Percentiles rank a stretch among this genome's conserved stretches.
phyloP scores from a whole-genome alignment of 2,888 invertebrate species.

The Patella caerulea region DNA sequence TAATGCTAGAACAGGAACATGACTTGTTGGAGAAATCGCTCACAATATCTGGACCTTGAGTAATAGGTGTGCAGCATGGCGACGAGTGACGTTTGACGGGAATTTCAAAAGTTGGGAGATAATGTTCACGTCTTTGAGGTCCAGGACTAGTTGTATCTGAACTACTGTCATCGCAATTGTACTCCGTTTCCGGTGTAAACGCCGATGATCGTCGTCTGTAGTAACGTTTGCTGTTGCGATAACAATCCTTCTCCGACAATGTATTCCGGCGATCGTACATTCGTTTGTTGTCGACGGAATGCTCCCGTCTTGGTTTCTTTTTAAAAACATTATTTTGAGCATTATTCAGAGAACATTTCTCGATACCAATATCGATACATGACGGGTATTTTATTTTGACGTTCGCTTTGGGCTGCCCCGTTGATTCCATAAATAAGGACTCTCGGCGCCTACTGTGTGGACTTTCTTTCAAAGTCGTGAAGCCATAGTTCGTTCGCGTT shows the following conservation, averaged over 20 bases:
- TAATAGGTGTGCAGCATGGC: conserved; percentile 39
- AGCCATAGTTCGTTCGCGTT: conserved; percentile 54
- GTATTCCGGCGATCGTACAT: background rate
- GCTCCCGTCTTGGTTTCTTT: background rate
- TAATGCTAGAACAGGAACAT: conserved; percentile 20
- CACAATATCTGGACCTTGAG: conserved; percentile 19
- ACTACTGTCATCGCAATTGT: background rate
- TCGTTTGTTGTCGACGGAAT: background rate
- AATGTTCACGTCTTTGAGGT: conserved; percentile 8
- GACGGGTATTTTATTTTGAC: background rate
- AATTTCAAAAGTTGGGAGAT: conserved; percentile 28
- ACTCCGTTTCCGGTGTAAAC: background rate
- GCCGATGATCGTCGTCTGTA: conserved; percentile 1
- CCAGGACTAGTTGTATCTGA: conserved; percentile 5
- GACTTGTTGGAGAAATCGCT: conserved; percentile 30
- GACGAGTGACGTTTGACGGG: conserved; percentile 53
- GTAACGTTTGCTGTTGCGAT: conserved; percentile 7
- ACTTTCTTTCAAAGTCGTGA: conserved; percentile 56
- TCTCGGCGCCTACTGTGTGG: conserved; percentile 62
- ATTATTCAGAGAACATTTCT: conserved; percentile 3
- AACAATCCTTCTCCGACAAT: conserved; percentile 6
- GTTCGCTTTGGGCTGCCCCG: conserved; percentile 26
- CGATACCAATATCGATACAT: background rate
- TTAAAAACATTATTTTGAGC: background rate
- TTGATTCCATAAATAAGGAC: conserved; percentile 52